A percentile compares a stretch with the other conserved stretches of the same genome.
These are phyloP conservation scores for Micronycteris hirsuta DNA, from an alignment of 2,113 vertebrate species.

Conservation along the genomic window DNA sequence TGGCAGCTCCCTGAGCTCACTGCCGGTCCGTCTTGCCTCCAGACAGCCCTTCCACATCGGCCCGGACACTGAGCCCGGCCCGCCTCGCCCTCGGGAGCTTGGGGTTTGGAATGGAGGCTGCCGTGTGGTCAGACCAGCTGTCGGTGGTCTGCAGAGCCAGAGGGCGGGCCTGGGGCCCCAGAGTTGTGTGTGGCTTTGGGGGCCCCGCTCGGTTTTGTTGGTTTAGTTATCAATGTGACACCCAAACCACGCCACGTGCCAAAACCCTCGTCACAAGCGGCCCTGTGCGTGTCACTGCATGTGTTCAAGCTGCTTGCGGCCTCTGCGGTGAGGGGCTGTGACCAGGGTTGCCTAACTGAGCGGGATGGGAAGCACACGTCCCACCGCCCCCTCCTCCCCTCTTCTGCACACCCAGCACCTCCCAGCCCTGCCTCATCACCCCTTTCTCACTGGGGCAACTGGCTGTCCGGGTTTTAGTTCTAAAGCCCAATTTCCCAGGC, in stretches of 20 bases:
- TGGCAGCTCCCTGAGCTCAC: not conserved
- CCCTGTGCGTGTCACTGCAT: accelerated
- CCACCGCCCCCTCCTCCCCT: too few species aligned
- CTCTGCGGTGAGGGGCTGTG: too few species aligned
- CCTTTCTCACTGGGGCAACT: not conserved
- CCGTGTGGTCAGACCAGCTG: accelerated
- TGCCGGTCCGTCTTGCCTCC: not conserved
- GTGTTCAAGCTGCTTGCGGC: not conserved
- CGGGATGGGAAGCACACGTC: accelerated
- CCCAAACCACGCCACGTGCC: accelerated
- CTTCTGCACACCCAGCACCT: not conserved
- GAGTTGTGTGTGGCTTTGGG: not conserved
- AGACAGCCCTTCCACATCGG: not conserved
- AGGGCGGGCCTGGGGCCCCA: not conserved
- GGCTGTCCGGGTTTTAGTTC: not conserved
- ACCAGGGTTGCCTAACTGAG: not conserved
- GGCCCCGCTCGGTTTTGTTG: not conserved
- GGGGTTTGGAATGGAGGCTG: not conserved
- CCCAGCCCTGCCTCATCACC: not conserved
- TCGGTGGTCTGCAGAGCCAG: not conserved
- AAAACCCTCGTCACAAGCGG: accelerated
- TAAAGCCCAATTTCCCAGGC: not conserved
- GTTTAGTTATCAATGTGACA: not conserved
- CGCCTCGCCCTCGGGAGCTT: not conserved
- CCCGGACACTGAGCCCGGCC: accelerated